Evolutionary conservation across 2,888 invertebrate species (phyloP).

Genomic region (Leptopilina drosophilae): DNA sequence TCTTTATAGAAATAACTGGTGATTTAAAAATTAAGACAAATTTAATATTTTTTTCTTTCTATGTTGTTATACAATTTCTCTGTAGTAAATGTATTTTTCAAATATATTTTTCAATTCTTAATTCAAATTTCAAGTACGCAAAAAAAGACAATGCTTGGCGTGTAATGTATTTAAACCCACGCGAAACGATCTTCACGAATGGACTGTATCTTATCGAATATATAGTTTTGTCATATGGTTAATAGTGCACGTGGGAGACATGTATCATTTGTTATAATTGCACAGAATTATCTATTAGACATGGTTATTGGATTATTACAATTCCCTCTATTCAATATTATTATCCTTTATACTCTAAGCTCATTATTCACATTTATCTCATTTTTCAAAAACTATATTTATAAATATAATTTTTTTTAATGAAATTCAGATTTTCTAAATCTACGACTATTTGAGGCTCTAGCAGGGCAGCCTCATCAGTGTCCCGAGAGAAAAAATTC

Average conservation of each 20-base stretch:
- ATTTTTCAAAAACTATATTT: not conserved
- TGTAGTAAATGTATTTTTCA: no score
- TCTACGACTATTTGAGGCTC: no score
- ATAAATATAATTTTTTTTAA: no score
- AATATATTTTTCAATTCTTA: no score
- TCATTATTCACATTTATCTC: conserved; percentile 14
- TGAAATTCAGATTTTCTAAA: no score
- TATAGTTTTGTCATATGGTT: conserved; percentile 49
- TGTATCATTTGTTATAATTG: conserved; percentile 63
- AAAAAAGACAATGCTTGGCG: no score
- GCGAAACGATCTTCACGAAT: conserved; percentile 6
- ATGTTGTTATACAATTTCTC: not conserved
- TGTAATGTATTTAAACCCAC: not conserved
- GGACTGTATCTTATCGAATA: conserved; percentile 9
- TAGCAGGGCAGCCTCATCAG: no score
- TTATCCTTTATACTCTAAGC: conserved; percentile 5
- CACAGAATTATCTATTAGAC: conserved; percentile 62
- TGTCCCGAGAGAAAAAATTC: no score
- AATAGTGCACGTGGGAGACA: conserved; percentile 60
- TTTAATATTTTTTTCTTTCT: not conserved
- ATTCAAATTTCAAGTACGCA: no score
- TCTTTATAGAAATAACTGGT: no score
- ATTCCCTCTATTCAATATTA: conserved; percentile 53
- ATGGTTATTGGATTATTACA: conserved; percentile 63
- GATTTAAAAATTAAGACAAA: no score